These are phyloP conservation scores for Syrphus vitripennis DNA, from an alignment of 2,888 invertebrate species.

Conservation along the genomic window DNA sequence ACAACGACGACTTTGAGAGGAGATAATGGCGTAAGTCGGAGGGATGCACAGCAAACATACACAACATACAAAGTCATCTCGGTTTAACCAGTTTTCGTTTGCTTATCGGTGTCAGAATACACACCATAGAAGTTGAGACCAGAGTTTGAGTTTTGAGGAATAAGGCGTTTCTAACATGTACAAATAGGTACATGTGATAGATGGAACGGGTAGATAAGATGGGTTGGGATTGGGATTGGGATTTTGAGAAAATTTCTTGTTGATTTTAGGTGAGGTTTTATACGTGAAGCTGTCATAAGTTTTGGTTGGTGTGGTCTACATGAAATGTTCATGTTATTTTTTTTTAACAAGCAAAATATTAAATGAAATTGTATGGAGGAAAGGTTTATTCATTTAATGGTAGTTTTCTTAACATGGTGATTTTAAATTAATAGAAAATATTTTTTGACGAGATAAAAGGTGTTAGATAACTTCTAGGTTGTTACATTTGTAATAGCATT, in stretches of 20 bases:
- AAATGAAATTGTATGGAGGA: not conserved
- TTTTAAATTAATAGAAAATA: not conserved
- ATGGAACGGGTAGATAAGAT: not conserved
- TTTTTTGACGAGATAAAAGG: not conserved
- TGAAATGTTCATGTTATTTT: conserved; percentile 55
- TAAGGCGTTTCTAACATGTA: not conserved
- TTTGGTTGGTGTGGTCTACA: conserved; percentile 34
- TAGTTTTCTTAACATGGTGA: not conserved
- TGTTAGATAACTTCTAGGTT: not conserved
- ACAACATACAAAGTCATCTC: conserved; percentile 65
- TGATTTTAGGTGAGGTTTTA: conserved; percentile 55
- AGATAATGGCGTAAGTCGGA: conserved; percentile 13
- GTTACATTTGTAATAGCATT: too few relatives aligned
- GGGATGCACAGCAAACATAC: conserved; percentile 12
- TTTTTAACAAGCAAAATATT: conserved; percentile 24
- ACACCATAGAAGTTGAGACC: conserved; percentile 7
- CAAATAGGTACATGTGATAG: too few relatives aligned
- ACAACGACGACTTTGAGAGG: not conserved
- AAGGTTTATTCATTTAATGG: not conserved
- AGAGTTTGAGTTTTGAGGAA: not conserved
- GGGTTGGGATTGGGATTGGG: not conserved
- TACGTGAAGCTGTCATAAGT: conserved; percentile 63
- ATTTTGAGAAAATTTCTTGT: conserved; percentile 21
- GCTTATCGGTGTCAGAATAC: conserved; percentile 55
- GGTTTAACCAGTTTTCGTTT: conserved; percentile 62